These are phyloP conservation scores for Chloebia gouldiae DNA, from an alignment of 2,113 vertebrate genomes.

Conservation along the genomic window DNA sequence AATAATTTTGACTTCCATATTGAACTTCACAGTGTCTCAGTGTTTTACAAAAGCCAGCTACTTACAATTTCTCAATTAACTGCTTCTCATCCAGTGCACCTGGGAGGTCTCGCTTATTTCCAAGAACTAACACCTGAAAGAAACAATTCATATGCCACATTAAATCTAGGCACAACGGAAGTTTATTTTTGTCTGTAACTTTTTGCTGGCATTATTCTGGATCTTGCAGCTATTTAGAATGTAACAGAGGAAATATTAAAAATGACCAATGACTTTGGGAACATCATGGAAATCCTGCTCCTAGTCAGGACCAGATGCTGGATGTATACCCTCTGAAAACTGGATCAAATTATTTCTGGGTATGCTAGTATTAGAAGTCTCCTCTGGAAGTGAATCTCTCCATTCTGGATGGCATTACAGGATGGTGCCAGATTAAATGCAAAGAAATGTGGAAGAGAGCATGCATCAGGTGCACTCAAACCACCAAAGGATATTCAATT, in stretches of 20 bases:
- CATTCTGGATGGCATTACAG: background rate
- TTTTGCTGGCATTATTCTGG: background rate
- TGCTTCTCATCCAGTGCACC: slow-evolving; percentile 88
- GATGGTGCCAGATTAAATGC: background rate
- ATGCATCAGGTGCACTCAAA: background rate
- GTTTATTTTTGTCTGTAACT: background rate
- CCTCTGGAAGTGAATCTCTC: background rate
- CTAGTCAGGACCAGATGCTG: background rate
- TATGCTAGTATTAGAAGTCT: background rate
- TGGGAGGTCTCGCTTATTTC: slow-evolving; percentile 88
- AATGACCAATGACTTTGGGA: background rate
- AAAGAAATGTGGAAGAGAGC: background rate
- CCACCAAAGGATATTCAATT: background rate
- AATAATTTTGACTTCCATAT: background rate
- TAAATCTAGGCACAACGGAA: background rate
- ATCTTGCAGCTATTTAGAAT: background rate
- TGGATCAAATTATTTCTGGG: background rate
- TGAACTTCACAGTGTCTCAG: background rate
- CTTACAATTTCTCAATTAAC: slow-evolving; percentile 91
- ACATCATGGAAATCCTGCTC: background rate
- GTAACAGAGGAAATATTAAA: background rate
- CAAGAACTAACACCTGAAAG: slow-evolving; percentile 84
- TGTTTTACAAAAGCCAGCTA: background rate
- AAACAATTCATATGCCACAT: background rate
- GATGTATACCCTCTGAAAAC: background rate